Conservation (phyloP, 1,140 invertebrate species). For the fruit fly (Drosophila melanogaster) region DNA sequence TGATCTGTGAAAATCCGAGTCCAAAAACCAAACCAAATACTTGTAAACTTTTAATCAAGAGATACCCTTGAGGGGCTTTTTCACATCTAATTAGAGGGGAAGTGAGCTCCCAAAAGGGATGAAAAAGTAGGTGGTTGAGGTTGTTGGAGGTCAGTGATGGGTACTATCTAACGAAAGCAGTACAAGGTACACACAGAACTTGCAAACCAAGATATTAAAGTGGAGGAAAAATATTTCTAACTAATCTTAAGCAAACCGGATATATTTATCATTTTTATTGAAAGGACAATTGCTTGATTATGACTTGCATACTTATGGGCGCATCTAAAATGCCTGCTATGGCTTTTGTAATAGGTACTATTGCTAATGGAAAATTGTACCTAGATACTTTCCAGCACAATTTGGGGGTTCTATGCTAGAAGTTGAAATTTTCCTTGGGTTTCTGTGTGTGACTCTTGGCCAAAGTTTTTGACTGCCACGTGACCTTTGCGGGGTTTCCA, state of each 20-base stretch:
- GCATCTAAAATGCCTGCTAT: too few species aligned
- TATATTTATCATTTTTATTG: too few species aligned
- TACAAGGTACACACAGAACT: too few species aligned
- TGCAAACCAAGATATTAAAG: too few species aligned
- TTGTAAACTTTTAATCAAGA: constrained; percentile 75
- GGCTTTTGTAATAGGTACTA: too few species aligned
- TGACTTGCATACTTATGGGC: too few species aligned
- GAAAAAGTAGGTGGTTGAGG: not conserved
- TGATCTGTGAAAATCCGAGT: constrained; percentile 70
- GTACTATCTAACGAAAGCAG: too few species aligned
- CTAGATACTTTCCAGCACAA: not conserved
- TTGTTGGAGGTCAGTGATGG: not conserved
- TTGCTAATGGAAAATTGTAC: not conserved
- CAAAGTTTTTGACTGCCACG: constrained; percentile 36
- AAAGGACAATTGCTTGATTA: too few species aligned
- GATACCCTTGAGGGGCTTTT: constrained; percentile 46
- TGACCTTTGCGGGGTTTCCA: constrained; percentile 54
- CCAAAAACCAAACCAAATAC: constrained; percentile 36
- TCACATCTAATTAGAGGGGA: constrained; percentile 68
- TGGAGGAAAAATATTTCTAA: too few species aligned
- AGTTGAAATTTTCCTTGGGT: constrained; percentile 61
- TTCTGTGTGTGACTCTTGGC: constrained; percentile 12
- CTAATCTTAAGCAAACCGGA: too few species aligned
- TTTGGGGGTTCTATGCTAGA: not conserved
- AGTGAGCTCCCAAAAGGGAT: constrained; percentile 3